Evolutionary conservation across 2,797 vertebrate species (phyloP).

Genomic region (Florisuga fusca): DNA sequence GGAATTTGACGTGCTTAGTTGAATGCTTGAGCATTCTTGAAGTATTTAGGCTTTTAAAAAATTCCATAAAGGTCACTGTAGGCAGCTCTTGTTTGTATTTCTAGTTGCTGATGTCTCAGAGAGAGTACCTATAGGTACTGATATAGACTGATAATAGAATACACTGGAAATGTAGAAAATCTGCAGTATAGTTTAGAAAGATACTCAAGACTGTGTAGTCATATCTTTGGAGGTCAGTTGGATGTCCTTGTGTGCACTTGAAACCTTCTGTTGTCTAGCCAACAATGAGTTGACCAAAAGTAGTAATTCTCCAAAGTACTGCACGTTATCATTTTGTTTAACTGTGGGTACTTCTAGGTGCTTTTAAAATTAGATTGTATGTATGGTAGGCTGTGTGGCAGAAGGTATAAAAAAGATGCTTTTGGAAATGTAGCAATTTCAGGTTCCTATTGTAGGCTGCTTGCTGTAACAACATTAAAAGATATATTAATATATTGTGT

Average conservation of each 20-base stretch:
- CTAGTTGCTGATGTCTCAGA: background rate
- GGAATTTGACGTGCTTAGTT: background rate
- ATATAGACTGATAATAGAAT: background rate
- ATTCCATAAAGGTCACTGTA: background rate
- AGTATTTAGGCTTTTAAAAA: background rate
- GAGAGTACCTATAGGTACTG: too few species aligned
- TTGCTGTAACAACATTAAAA: background rate
- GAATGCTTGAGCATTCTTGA: background rate
- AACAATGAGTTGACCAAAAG: background rate
- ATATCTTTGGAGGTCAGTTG: background rate
- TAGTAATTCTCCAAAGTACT: background rate
- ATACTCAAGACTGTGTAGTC: background rate
- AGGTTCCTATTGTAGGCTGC: background rate
- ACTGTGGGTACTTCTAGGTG: background rate
- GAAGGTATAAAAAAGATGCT: background rate
- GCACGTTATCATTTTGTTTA: background rate
- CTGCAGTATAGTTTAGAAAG: background rate
- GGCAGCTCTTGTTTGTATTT: background rate
- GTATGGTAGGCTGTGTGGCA: background rate
- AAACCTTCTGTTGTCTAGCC: background rate
- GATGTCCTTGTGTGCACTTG: background rate
- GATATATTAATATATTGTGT: background rate
- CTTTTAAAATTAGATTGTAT: background rate
- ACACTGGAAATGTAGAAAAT: background rate
- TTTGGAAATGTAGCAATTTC: background rate